Evolutionary conservation across 2,797 vertebrate genomes (phyloP).

Genomic region (Psittacula derbiana): DNA sequence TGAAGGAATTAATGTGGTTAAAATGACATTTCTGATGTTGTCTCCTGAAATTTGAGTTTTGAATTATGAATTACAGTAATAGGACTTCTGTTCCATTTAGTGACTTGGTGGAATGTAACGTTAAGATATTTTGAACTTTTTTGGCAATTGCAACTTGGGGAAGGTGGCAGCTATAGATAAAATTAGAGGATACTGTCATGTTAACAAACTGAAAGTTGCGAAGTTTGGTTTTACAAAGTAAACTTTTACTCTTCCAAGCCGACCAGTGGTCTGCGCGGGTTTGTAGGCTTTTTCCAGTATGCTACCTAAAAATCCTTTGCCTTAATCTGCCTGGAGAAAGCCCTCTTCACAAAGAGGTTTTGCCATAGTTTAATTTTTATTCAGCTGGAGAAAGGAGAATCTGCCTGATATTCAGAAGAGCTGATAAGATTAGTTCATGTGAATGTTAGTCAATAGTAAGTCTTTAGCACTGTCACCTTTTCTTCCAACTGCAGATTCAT

Average conservation of each 20-base stretch:
- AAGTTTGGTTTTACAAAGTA: slow-evolving; percentile 67
- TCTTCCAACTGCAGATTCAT: background rate
- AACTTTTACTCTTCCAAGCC: slow-evolving; percentile 43
- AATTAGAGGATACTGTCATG: slow-evolving; percentile 71
- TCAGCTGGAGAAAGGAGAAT: background rate
- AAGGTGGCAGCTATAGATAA: slow-evolving; percentile 63
- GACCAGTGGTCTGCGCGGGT: slow-evolving; percentile 7
- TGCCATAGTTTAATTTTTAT: background rate
- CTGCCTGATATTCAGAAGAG: background rate
- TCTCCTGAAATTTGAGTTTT: slow-evolving; percentile 76
- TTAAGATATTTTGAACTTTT: slow-evolving; percentile 62
- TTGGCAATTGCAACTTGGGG: slow-evolving; percentile 54
- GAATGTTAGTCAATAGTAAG: background rate
- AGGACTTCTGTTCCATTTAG: slow-evolving; percentile 60
- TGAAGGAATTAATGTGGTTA: slow-evolving; percentile 74
- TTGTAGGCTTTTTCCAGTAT: background rate
- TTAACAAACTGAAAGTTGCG: slow-evolving; percentile 65
- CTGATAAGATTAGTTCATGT: background rate
- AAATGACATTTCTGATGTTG: slow-evolving; percentile 71
- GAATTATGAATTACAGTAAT: slow-evolving; percentile 73
- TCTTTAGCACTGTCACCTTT: background rate
- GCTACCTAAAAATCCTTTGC: background rate
- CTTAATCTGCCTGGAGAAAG: slow-evolving; percentile 1
- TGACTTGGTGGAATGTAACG: slow-evolving; percentile 65
- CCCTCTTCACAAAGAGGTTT: background rate